Conservation (phyloP, 1,140 invertebrate genomes). For the Apis florea region DNA sequence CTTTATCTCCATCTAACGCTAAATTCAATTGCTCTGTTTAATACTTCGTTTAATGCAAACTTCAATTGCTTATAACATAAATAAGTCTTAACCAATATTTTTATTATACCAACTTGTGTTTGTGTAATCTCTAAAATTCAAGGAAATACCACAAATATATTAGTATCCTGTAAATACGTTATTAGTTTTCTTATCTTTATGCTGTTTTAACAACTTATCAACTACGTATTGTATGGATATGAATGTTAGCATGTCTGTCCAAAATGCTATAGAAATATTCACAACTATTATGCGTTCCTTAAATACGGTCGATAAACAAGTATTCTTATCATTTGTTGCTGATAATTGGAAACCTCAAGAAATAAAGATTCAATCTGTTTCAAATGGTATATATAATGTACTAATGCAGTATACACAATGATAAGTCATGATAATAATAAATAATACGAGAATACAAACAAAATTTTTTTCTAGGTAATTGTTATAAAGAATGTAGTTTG, state of each 20-base stretch:
- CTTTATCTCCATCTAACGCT: too few species aligned
- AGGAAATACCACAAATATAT: too few species aligned
- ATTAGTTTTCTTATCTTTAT: too few species aligned
- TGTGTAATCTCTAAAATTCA: too few species aligned
- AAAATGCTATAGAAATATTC: conserved; percentile 12
- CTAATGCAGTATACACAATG: background rate
- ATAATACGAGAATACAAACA: too few species aligned
- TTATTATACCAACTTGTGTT: too few species aligned
- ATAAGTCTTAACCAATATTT: too few species aligned
- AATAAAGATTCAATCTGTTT: background rate
- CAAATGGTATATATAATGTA: background rate
- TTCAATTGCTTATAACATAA: too few species aligned
- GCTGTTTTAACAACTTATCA: background rate
- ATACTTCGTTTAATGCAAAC: too few species aligned
- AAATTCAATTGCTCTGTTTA: too few species aligned
- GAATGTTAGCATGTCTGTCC: background rate
- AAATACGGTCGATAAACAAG: conserved; percentile 47
- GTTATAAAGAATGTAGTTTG: background rate
- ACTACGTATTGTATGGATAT: background rate
- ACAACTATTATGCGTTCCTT: conserved; percentile 49
- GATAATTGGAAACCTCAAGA: conserved; percentile 67
- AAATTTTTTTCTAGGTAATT: conserved; percentile 5
- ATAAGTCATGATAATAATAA: background rate
- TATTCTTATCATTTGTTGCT: conserved; percentile 68
- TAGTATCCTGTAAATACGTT: too few species aligned